These are phyloP conservation scores for Formicarius rufipectus DNA, from an alignment of 2,113 vertebrate species.

Conservation along the genomic window DNA sequence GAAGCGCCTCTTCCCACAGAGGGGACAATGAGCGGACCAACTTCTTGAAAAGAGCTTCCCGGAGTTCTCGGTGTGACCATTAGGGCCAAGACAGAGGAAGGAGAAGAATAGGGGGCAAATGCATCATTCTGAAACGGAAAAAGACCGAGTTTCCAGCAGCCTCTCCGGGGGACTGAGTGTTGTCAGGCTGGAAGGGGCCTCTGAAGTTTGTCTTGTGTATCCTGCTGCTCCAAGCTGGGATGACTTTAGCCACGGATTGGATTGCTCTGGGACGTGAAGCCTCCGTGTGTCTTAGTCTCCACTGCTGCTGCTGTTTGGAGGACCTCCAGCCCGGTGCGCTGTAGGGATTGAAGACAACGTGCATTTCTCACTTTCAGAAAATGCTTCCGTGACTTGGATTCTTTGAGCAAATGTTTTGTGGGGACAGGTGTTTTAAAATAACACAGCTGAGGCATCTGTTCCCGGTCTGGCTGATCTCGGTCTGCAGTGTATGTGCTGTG, in stretches of 20 bases:
- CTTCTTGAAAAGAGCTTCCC: neutral
- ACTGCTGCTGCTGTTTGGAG: accelerated
- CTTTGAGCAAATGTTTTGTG: neutral
- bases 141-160: neutral
- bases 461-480: neutral
- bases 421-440: neutral
- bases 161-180: neutral
- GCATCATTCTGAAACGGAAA: neutral
- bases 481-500: neutral
- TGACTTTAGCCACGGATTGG: accelerated
- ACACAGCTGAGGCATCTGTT: neutral
- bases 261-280: neutral
- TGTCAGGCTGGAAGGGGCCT: neutral
- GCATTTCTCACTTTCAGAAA: neutral
- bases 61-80: too few relatives aligned
- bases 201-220: neutral
- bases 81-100: neutral
- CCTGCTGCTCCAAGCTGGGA: neutral
- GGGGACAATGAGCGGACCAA: neutral
- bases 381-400: neutral
- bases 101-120: neutral
- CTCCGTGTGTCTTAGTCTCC: accelerated
- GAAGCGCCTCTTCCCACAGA: neutral
- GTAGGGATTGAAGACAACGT: neutral
- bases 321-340: neutral